Evolutionary conservation across 2,888 invertebrate genomes (phyloP).

Genomic region (Panzeria rudis): DNA sequence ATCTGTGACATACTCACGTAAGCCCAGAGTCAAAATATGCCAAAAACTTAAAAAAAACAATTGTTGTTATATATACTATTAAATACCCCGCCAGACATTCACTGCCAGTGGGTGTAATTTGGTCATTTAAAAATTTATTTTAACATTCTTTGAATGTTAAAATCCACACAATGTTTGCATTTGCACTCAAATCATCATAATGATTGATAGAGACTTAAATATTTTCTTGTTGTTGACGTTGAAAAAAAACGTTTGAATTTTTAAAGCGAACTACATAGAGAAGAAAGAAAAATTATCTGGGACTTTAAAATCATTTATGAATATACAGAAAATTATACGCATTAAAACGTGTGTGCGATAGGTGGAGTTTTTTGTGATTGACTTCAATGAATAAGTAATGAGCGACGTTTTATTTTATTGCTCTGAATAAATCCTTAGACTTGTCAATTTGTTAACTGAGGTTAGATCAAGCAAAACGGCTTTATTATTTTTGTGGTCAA

Average conservation of each 20-base stretch:
- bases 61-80: constrained; percentile 11
- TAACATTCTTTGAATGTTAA: constrained; percentile 44
- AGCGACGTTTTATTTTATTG: background rate
- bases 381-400: background rate
- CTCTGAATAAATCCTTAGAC: background rate
- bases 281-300: background rate
- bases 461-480: no score
- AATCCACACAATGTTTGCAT: background rate
- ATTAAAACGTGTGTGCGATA: background rate
- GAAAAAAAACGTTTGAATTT: constrained; percentile 7
- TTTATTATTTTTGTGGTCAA: no score
- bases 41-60: constrained; percentile 21
- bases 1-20: constrained; percentile 60
- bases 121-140: constrained; percentile 33
- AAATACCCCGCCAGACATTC: background rate
- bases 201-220: constrained; percentile 49
- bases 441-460: no score
- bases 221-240: background rate
- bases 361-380: background rate
- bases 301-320: constrained; percentile 12
- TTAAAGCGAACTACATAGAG: background rate
- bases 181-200: constrained; percentile 22
- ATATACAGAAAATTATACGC: background rate
- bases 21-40: constrained; percentile 59
- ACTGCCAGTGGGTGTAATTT: constrained; percentile 60